Percentiles rank a stretch among this genome's conserved stretches.
Conservation (phyloP, 2,797 vertebrate genomes). For the Apogon talboti region DNA sequence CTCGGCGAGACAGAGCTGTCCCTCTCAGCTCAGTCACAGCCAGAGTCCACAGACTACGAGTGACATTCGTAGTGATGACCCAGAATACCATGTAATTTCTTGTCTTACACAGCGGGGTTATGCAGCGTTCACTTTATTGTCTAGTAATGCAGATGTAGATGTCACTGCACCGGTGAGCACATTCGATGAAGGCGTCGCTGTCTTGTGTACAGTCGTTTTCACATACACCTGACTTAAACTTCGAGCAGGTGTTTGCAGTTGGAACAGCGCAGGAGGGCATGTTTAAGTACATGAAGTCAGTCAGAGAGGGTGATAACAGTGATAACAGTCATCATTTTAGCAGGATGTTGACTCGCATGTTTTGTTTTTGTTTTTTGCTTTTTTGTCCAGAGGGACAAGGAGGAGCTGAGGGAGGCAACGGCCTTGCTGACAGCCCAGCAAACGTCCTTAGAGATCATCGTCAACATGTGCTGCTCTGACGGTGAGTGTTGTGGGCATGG, state of each 20-base stretch:
- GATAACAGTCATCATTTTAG: constrained; percentile 48
- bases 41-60: constrained; percentile 30
- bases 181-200: background rate
- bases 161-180: background rate
- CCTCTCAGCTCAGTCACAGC: constrained; percentile 51
- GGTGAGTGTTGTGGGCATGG: constrained; percentile 83
- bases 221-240: background rate
- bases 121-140: constrained; percentile 9
- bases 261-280: constrained; percentile 1
- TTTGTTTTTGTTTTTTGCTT: constrained; percentile 40
- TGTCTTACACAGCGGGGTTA: constrained; percentile 10
- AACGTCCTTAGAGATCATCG: constrained; percentile 95
- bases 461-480: constrained; percentile 98
- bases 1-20: constrained; percentile 62
- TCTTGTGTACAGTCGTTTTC: too few species aligned
- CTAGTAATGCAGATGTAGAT: background rate
- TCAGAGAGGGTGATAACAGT: constrained; percentile 31
- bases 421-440: constrained; percentile 95
- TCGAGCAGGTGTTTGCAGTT: background rate
- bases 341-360: constrained; percentile 61
- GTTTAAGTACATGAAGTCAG: background rate
- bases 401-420: constrained; percentile 89
- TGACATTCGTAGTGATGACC: constrained; percentile 41
- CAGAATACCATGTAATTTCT: constrained; percentile 20
- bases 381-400: constrained; percentile 85